Base-by-base conservation (phyloP, 2,797 vertebrate genomes). In the Ptychadena robeensis region DNA sequence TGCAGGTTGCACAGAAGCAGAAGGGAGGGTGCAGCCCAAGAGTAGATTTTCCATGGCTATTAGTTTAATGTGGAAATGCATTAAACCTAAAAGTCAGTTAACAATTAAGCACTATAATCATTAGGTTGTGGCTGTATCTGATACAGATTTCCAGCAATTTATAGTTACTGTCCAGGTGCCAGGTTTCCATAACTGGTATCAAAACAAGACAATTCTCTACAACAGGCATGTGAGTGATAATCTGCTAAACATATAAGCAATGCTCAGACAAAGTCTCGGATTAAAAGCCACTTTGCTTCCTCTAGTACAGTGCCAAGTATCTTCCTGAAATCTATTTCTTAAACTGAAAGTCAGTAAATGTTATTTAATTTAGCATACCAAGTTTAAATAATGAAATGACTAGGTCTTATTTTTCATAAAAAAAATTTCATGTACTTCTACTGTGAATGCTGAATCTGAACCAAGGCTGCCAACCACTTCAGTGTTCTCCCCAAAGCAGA, bases 41-140 rank as follows among this genome's bases (percentile, higher is more conserved):
- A n/a, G 48, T 34, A 34, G 65, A 28, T 59, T 67, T 69, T 74
- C 31, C 63, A 37, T 74, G 14, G 57, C 37, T 82, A 69, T 68
- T 59, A 81, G 25, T 31, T 68, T 68, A 40, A 71, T 70, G 34
- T 63, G 48, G 53, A 38, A 80, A 71, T 35, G 9, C 18, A 32
- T 31, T 28, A 22, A 28, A 14, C 2, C 25, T 69, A 70, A 69
- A 61, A 28, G 44, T 9, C 15, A 57, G 66, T 68, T 69, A 69
- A 67, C 31, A 59, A 79, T 70, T 34, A 57, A 69, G 25, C 48
- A 38, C 30, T 74, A n/a, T 22, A 34, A 59, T 32, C 18, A 34
- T 34, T 44, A 22, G 59, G 27, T 65, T 65, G 59, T 67, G 61
- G 63, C 37, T 44, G 10, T 32, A 28, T n/a, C 9, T 31, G 63